Conservation (phyloP, 2,888 invertebrate species). For the Melieria crassipennis region DNA sequence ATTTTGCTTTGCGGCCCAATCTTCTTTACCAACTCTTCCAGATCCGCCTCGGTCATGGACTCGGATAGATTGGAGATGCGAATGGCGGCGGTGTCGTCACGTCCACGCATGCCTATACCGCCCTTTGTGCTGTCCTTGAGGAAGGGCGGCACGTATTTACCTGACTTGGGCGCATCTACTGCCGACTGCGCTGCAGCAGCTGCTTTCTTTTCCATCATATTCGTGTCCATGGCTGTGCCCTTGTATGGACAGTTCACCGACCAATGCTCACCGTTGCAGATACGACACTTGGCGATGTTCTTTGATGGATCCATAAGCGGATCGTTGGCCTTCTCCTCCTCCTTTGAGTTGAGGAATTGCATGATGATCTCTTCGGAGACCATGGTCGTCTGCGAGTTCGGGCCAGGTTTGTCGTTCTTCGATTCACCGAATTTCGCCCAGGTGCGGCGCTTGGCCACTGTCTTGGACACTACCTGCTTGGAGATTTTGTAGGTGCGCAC, state of each 20-base stretch:
- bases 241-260: constrained; percentile 98
- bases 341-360: constrained; percentile 90
- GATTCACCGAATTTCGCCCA: constrained; percentile 97
- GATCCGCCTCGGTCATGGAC: constrained; percentile 92
- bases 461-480: constrained; percentile 87
- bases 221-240: constrained; percentile 82
- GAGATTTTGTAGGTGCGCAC: constrained; percentile 93
- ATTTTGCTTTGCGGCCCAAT: constrained; percentile 94
- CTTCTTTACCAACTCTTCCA: constrained; percentile 93
- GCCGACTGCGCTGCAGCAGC: constrained; percentile 60
- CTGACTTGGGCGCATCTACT: constrained; percentile 60
- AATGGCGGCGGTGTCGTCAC: constrained; percentile 90
- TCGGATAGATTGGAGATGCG: constrained; percentile 97
- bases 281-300: constrained; percentile 80
- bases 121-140: constrained; percentile 87
- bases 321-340: constrained; percentile 89
- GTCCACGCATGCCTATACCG: constrained; percentile 72
- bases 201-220: constrained; percentile 70
- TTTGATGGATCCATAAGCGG: constrained; percentile 86
- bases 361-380: constrained; percentile 96
- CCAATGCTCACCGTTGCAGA: constrained; percentile 97
- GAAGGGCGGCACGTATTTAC: constrained; percentile 88
- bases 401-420: constrained; percentile 91
- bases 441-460: constrained; percentile 91
- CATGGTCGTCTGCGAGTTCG: constrained; percentile 97